Evolutionary conservation across 2,888 invertebrate species (phyloP).

Genomic region (Polia nebulosa): DNA sequence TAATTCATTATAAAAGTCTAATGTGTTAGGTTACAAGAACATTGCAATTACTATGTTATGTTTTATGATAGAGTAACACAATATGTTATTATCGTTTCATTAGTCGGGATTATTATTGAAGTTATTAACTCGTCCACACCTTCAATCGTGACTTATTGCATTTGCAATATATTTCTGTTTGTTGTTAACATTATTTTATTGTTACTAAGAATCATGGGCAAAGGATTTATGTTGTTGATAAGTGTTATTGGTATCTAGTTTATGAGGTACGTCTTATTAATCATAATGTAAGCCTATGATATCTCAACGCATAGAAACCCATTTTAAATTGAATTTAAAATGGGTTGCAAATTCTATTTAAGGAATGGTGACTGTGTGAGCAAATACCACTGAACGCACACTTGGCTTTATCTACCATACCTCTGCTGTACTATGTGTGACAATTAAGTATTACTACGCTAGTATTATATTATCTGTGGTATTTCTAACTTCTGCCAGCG

Average conservation of each 20-base stretch:
- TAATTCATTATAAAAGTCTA: neutral
- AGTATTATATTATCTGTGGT: no score
- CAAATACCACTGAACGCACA: no score
- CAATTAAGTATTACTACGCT: neutral
- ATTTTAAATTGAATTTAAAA: no score
- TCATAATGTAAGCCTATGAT: neutral
- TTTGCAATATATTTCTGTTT: constrained; percentile 11
- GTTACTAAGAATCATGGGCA: constrained; percentile 6
- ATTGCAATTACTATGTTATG: constrained; percentile 8
- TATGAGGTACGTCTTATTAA: neutral
- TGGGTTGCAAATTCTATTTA: no score
- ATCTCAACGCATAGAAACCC: neutral
- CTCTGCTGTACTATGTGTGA: neutral
- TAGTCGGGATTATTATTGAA: constrained; percentile 36
- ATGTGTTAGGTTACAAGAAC: constrained; percentile 10
- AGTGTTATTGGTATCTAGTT: neutral
- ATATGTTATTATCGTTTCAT: constrained; percentile 38
- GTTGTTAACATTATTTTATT: constrained; percentile 21
- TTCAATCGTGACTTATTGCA: constrained; percentile 50
- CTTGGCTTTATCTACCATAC: neutral
- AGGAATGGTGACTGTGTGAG: neutral
- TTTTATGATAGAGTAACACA: constrained; percentile 22
- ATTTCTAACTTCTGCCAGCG: no score
- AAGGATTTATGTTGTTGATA: neutral
- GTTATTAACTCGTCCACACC: constrained; percentile 47